Evolutionary conservation across 2,888 invertebrate genomes (phyloP), one percentile per base, ranked within the genome.

Genomic region (Thecocarcelia acutangulata): DNA sequence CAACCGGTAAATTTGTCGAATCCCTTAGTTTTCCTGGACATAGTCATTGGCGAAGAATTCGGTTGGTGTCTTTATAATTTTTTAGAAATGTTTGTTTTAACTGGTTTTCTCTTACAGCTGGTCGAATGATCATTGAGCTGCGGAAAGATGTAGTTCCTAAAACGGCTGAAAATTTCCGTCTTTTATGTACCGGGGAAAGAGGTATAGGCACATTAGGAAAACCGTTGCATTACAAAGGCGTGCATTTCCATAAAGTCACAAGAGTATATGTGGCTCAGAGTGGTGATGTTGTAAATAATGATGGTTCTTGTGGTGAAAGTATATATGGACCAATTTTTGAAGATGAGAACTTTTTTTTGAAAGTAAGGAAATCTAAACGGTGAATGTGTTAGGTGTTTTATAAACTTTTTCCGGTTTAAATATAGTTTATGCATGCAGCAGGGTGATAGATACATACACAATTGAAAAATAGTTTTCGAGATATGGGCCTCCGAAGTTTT

Each of bases 281-380:
- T 72, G 96, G 96, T 6, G 96, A 96, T 87, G 93, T 96, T 78
- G 92, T 94, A 3, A 93, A 93, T 88, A 94, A 94, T 46, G 94
- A 98, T 92, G 98, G 98, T 0, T 94, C 95, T 1, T 94, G 96
- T 46, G 98, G 98, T 0, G 98, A 98, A 90, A 98, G 98, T 87
- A 98, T 99, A 85, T 99, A 98, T 89, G 98, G 98, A 9, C 92
- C 93, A 13, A 92, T 93, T 63, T 99, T 98, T 90, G 94, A 96
- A 85, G 98, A 98, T 93, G 98, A 99, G 92, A 96, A 95, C 90
- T 97, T 97, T 87, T 91, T 89, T 72, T 88, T 95, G 83, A 91
- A 89, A 89, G 94, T 94, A 89, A 87, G 88, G 86, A 28, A 28
- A 28, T 28, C 28, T 28, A 28, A 28, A 6, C n/a, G 28, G 3